These are phyloP conservation scores for Rhadinocentrus ornatus DNA, from an alignment of 2,797 vertebrate species.

Conservation along the genomic window DNA sequence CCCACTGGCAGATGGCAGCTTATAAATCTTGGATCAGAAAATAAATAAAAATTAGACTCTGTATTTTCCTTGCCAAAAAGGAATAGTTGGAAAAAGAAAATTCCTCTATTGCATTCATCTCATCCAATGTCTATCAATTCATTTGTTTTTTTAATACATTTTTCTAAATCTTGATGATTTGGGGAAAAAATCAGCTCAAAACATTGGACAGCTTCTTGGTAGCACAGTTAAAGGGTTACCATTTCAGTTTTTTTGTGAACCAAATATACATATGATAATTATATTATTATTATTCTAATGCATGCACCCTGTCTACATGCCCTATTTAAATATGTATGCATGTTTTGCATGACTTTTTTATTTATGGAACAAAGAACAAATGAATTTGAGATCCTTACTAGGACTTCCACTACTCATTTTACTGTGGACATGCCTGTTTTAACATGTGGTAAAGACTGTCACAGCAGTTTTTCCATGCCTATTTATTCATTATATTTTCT, in stretches of 20 bases:
- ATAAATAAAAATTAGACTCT: conserved; percentile 63
- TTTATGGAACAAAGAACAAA: background rate
- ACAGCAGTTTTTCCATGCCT: too few species aligned
- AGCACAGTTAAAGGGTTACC: background rate
- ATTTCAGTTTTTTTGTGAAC: background rate
- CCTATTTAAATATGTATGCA: background rate
- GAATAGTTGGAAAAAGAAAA: conserved; percentile 1
- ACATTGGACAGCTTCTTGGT: background rate
- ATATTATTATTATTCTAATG: background rate
- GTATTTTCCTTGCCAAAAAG: conserved; percentile 27
- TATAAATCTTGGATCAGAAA: conserved; percentile 79
- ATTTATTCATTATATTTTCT: background rate
- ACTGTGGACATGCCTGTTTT: too few species aligned
- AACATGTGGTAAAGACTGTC: too few species aligned
- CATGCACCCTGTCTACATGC: background rate
- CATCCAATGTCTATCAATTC: background rate
- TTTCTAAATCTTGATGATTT: background rate
- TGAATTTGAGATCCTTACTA: background rate
- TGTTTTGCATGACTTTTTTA: background rate
- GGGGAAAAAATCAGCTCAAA: background rate
- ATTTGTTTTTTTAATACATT: background rate
- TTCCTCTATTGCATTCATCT: background rate
- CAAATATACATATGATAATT: background rate
- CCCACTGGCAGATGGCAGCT: conserved; percentile 69
- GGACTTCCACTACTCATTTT: too few species aligned